Base-by-base conservation (phyloP, 2,113 vertebrate genomes). In the Uria aalge region DNA sequence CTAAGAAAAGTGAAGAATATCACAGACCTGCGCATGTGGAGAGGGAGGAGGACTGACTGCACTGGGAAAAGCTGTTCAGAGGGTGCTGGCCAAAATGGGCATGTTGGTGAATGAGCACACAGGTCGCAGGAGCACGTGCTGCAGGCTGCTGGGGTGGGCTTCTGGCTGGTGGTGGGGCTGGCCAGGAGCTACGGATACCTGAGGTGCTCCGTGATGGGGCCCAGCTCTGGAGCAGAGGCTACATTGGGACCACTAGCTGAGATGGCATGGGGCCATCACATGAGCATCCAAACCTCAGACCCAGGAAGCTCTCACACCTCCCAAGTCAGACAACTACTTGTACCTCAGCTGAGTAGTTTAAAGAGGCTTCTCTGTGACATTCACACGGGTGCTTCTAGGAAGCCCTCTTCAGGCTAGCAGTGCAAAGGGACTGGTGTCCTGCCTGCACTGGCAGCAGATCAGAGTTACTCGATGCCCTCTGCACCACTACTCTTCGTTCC, bases 11-110 rank as follows among this genome's bases (percentile, higher is more conserved):
- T 29, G 34, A 29, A 45, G 26, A 41, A 84, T 43, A 26, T 43
- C 20, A 20, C 7, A 6, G 1, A 52, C 6, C 14, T 62, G 36
- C 2, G 0, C 0, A 0, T 18, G 2, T 30, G 34, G 15, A 67
- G 62, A 62, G 34, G 30, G 7, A 38, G 11, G 12, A 56, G 17
- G 13, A 41, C 22, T 62, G 41, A 68, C 16, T 1, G 2, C 21
- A 57, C 13, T 2, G 1, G 41, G 10, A 23, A 24, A 73, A 26
- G 24, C n/a, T 59, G 47, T 29, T 30, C 47, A 53, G 36, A 53
- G 27, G 2, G 1, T 53, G 19, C 53, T 55, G 10, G n/a, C 11
- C 24, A 38, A 68, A 89, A 45, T 0, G 4, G 38, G 8, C 11
- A 63, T 12, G 12, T 8, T 76, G 71, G 47, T 36, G 24, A 62